A percentile compares a stretch with the other conserved stretches of the same genome.
Evolutionary conservation across 2,888 invertebrate species (phyloP).

Genomic region (Malthinus seriepunctatus): DNA sequence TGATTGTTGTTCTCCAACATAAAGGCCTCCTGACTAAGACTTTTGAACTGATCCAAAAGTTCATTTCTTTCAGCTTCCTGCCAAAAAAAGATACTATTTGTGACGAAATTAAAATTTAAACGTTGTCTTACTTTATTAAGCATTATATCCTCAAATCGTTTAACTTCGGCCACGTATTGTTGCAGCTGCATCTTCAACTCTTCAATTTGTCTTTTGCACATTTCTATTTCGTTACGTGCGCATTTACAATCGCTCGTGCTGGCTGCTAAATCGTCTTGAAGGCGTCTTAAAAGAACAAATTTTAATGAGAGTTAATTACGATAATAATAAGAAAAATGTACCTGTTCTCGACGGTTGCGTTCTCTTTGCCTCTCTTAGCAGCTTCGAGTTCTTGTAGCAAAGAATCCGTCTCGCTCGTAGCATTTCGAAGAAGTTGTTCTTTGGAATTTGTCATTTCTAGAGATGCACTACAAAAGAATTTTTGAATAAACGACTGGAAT

Average conservation of each 20-base stretch:
- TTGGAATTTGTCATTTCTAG: conserved; percentile 52
- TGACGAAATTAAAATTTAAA: neutral
- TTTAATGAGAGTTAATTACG: neutral
- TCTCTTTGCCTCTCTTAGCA: conserved; percentile 61
- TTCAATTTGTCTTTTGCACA: conserved; percentile 71
- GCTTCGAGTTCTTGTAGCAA: conserved; percentile 64
- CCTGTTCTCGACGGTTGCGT: conserved; percentile 64
- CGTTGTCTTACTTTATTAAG: conserved; percentile 61
- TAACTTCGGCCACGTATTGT: conserved; percentile 80
- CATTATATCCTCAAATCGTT: conserved; percentile 76
- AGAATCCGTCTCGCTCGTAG: conserved; percentile 60
- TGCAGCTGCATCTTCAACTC: conserved; percentile 76
- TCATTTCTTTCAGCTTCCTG: conserved; percentile 79
- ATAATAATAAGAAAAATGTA: conserved; percentile 15
- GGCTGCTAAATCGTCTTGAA: conserved; percentile 73
- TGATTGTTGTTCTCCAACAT: conserved; percentile 79
- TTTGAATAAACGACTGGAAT: neutral
- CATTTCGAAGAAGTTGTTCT: conserved; percentile 58
- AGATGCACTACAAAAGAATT: conserved; percentile 39
- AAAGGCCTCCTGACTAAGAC: conserved; percentile 76
- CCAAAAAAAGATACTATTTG: conserved; percentile 17
- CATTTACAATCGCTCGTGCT: conserved; percentile 64
- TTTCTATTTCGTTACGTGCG: conserved; percentile 69
- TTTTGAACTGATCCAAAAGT: conserved; percentile 79
- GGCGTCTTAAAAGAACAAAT: conserved; percentile 55